These are phyloP conservation scores for Thrips palmi DNA, from an alignment of 1,140 invertebrate genomes.

Conservation along the genomic window DNA sequence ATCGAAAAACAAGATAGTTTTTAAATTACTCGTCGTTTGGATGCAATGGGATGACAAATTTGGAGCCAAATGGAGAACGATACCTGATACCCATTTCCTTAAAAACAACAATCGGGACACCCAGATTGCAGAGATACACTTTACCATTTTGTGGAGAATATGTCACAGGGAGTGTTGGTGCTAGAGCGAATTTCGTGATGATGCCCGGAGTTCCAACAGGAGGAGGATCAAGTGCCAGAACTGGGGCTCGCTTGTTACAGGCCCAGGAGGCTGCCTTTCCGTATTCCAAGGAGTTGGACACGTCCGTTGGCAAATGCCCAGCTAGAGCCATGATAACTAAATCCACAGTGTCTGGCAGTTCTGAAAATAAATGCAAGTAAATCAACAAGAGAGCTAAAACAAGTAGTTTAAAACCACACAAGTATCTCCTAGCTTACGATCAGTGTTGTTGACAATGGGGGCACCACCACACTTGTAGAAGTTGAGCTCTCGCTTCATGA, in stretches of 20 bases:
- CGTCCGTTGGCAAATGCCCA: no score
- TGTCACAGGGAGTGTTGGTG: conserved; percentile 54
- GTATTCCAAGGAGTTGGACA: conserved; percentile 18
- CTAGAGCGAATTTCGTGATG: conserved; percentile 51
- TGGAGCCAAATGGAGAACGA: conserved; percentile 71
- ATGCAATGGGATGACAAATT: conserved; percentile 73
- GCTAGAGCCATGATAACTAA: conserved; percentile 48
- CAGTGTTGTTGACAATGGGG: no score
- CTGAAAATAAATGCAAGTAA: conserved; percentile 19
- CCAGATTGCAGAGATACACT: conserved; percentile 73
- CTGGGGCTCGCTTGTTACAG: conserved; percentile 49
- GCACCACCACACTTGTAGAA: no score
- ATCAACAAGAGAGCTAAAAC: conserved; percentile 2
- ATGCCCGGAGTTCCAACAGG: conserved; percentile 42
- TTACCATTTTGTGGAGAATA: conserved; percentile 51
- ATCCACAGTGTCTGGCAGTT: conserved; percentile 40
- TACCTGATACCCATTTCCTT: conserved; percentile 59
- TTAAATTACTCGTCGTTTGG: no score
- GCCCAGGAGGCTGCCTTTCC: conserved; percentile 38
- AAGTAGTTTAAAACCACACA: no score
- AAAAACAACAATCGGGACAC: conserved; percentile 60
- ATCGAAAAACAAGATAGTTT: no score
- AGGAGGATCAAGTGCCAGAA: conserved; percentile 66
- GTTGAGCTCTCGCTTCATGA: no score
- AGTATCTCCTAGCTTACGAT: no score